Evolutionary conservation across 2,113 vertebrate species (phyloP).

Genomic region (Arothron firmamentum): DNA sequence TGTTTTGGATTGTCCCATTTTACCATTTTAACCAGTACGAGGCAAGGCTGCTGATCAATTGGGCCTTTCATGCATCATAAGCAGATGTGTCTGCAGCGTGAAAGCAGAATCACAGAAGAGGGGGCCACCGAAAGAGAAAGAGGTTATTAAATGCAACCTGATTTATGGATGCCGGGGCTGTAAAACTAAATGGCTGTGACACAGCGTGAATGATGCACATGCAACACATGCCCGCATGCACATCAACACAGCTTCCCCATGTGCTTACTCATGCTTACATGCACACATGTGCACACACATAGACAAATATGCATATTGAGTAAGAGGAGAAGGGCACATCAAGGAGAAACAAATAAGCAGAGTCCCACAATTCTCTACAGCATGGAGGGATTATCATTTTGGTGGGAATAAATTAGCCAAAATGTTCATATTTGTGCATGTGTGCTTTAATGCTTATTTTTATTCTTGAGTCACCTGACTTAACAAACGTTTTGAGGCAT

Average conservation of each 20-base stretch:
- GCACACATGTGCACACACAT: not conserved
- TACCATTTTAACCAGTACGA: conserved; percentile 20
- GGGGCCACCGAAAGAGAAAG: conserved; percentile 17
- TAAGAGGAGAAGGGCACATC: conserved; percentile 38
- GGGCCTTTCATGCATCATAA: conserved; percentile 35
- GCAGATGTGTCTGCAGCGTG: conserved; percentile 29
- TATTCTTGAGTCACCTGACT: not conserved
- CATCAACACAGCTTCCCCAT: not conserved
- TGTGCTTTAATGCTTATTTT: conserved; percentile 8
- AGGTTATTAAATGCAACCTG: conserved; percentile 42
- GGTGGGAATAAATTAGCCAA: conserved; percentile 29
- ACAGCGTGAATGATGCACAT: conserved; percentile 34
- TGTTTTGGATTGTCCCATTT: conserved; percentile 38
- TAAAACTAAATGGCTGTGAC: conserved; percentile 59
- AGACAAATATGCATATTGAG: conserved; percentile 17
- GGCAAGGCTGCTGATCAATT: conserved; percentile 20
- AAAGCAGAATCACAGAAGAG: conserved; percentile 14
- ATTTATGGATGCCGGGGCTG: conserved; percentile 44
- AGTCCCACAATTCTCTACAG: conserved; percentile 34
- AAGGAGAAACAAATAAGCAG: conserved; percentile 55
- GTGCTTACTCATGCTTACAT: conserved; percentile 11
- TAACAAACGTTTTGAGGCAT: no score
- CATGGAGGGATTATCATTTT: conserved; percentile 46
- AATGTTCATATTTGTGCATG: conserved; percentile 16
- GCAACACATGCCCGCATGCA: conserved; percentile 47